Evolutionary conservation across 2,113 vertebrate species (phyloP), one percentile per base, ranked within the genome.

Genomic region (Platichthys flesus): DNA sequence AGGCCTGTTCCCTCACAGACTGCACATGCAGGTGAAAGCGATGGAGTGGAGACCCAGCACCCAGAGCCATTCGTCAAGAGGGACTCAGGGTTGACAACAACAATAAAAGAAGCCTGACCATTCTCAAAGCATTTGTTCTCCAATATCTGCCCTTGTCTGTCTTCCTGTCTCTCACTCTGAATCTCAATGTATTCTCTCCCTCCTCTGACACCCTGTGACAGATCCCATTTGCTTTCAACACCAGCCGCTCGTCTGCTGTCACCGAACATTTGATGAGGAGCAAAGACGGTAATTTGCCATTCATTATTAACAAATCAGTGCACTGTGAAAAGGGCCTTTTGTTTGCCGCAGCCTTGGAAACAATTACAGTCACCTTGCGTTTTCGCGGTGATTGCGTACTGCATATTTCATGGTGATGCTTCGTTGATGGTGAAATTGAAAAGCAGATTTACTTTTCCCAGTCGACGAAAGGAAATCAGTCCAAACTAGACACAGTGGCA

Each of bases 221-320:
- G 59, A 85, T 89, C 35, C 71, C 77, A 81, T 86, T 92, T 75
- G 78, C 76, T 68, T 89, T 83, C 78, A 76, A 67, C 77, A 62
- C 67, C 64, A 83, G 77, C 67, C 67, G 26, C 74, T 88, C 76
- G 75, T 81, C 82, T 60, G 60, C 82, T 76, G 84, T 88, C 86
- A 82, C n/a, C 42, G 45, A 26, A 60, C 76, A 74, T 81, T 84
- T 90, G 75, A 80, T 87, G 73, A 88, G 71, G 68, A 82, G 75
- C 74, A 89, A 86, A 86, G 76, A 83, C 15, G 60, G 82, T 86
- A 81, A 90, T 89, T 86, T 83, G 63, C 62, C 61, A 74, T 87
- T 88, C 80, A 82, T 88, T 84, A 85, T 87, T 78, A 86, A 83
- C 67, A 84, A 88, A 91, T 90, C 63, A 82, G 51, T 65, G 57